Evolutionary conservation across 2,113 vertebrate species (phyloP), one percentile per base, ranked within the genome.

Genomic region (Ranitomeya imitator): DNA sequence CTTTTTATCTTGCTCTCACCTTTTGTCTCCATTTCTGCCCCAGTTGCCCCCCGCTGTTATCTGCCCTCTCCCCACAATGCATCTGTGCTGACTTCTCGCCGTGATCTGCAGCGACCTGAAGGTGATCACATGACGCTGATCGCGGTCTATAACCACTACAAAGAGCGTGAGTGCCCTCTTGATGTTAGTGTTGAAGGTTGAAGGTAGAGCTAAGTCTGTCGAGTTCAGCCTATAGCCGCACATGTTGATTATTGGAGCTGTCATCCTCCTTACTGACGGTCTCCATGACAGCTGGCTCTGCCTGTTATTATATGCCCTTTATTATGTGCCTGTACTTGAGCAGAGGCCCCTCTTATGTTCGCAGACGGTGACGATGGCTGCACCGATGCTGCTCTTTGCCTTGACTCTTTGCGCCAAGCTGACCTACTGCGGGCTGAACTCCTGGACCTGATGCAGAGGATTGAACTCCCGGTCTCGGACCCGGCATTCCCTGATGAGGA

Each of bases 361-460:
- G 4, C 63, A 80, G 93, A 94, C 45, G 96, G 97, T 0, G 96
- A 98, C 88, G 90, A 91, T 8, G 99, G 98, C 97, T 99, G 97
- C 89, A 89, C 89, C 4, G 94, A 96, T 31, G 96, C 96, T 54
- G 96, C 94, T 19, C 65, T 99, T 76, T 96, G 93, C 0, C 90
- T 93, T 7, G 91, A 93, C 0, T 95, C 96, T 0, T 83, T 99
- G 85, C 96, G 92, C 84, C 94, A 96, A 91, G 98, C 98, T 0
- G 93, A 89, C 60, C 90, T 94, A 2, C 95, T 99, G 92, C 94
- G 98, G 61, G 92, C 92, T 0, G 97, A 99, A 92, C 96, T 99
- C n/a, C 94, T 96, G 86, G 97, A 99, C 81, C 96, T 97, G 86
- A 98, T 99, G 98, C 97, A 95, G 89, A 93, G 94, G 79, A 99